phyloP scores from a whole-genome alignment of 1,140 invertebrate genomes.

The Neodiprion lecontei region DNA sequence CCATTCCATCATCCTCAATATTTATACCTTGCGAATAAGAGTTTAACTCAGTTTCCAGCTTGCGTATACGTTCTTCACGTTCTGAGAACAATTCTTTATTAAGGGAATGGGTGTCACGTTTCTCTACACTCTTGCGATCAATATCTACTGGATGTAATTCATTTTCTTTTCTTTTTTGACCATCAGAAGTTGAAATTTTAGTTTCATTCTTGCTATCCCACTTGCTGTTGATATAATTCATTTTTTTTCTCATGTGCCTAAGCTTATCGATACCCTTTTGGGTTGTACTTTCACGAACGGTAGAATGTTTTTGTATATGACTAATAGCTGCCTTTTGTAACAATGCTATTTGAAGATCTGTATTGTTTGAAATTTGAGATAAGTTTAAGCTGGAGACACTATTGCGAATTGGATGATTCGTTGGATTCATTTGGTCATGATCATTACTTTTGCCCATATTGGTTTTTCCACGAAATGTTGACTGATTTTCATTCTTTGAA shows the following conservation, averaged over 20 bases:
- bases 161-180: background rate
- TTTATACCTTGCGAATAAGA: constrained; percentile 46
- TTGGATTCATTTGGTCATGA: too few relatives aligned
- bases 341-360: background rate
- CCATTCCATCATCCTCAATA: constrained; percentile 45
- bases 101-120: constrained; percentile 33
- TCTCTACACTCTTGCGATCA: background rate
- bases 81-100: constrained; percentile 34
- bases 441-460: too few relatives aligned
- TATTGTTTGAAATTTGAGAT: too few relatives aligned
- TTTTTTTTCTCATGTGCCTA: background rate
- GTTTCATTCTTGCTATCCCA: background rate
- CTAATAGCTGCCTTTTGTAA: background rate
- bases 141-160: background rate
- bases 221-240: background rate
- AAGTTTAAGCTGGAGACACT: too few relatives aligned
- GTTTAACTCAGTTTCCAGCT: background rate
- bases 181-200: background rate
- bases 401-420: too few relatives aligned
- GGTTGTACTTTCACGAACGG: background rate
- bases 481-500: too few relatives aligned
- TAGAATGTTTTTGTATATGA: background rate
- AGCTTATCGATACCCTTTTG: background rate
- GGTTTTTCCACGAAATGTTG: too few relatives aligned
- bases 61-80: background rate